A percentile compares a stretch with the other conserved stretches of the same genome.
phyloP scores from a whole-genome alignment of 2,888 invertebrate species.

The Saturnia japonica region DNA sequence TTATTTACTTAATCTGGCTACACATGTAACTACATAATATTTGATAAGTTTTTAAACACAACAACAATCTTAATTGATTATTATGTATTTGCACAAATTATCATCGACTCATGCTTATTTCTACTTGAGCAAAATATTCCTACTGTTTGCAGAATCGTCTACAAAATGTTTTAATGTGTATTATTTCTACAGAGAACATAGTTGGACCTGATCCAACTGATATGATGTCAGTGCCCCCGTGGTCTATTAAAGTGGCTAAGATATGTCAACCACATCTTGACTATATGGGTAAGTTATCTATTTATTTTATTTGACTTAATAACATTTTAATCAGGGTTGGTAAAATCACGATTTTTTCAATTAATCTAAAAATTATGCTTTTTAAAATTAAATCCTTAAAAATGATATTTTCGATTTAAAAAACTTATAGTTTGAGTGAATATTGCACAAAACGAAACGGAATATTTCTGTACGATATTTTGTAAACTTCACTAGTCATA shows the following conservation, averaged over 20 bases:
- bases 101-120: background rate
- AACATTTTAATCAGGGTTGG: too few relatives aligned
- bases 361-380: too few relatives aligned
- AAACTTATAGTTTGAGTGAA: too few relatives aligned
- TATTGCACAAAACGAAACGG: too few relatives aligned
- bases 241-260: conserved; percentile 95
- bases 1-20: too few relatives aligned
- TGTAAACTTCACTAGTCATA: conserved; percentile 8
- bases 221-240: conserved; percentile 90
- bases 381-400: too few relatives aligned
- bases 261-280: conserved; percentile 97
- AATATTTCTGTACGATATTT: too few relatives aligned
- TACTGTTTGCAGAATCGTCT: background rate
- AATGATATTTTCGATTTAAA: too few relatives aligned
- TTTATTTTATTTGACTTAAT: background rate
- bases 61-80: too few relatives aligned
- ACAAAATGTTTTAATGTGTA: background rate
- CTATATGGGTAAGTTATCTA: conserved; percentile 86
- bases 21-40: too few relatives aligned
- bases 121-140: background rate
- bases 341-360: too few relatives aligned
- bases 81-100: background rate
- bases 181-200: conserved; percentile 84
- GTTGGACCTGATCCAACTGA: conserved; percentile 86
- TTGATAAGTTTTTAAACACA: too few relatives aligned